A percentile compares a stretch with the other conserved stretches of the same genome.
Evolutionary conservation across 2,797 vertebrate genomes (phyloP).

Genomic region (Eulemur mongoz): DNA sequence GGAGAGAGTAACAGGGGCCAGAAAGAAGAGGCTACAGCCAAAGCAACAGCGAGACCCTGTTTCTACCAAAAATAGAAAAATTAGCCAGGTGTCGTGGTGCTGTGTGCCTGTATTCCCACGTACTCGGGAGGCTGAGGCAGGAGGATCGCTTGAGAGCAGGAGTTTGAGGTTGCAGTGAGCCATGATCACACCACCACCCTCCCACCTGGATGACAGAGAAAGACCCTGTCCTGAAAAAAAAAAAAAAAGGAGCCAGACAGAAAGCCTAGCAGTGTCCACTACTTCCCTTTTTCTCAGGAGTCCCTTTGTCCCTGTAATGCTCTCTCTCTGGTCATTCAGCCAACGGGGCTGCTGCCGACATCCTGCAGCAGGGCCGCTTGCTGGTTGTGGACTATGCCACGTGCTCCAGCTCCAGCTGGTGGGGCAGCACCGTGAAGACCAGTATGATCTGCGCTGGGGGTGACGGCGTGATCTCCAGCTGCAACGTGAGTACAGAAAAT

Average conservation of each 20-base stretch:
- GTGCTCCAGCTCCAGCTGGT: conserved; percentile 79
- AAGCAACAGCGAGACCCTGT: not conserved
- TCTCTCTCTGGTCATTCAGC: conserved; percentile 73
- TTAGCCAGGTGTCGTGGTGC: not conserved
- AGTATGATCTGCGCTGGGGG: conserved; percentile 84
- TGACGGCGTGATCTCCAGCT: conserved; percentile 82
- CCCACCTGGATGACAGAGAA: not conserved
- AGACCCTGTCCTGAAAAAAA: not conserved
- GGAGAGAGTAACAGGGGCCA: not conserved
- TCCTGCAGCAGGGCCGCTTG: conserved; percentile 83
- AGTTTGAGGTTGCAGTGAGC: not conserved
- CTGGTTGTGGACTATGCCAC: conserved; percentile 82
- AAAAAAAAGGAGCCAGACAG: not conserved
- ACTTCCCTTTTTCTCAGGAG: not conserved
- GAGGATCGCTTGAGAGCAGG: not conserved
- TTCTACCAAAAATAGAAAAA: not conserved
- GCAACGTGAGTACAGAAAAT: conserved; percentile 76
- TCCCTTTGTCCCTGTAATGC: not conserved
- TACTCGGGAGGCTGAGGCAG: not conserved
- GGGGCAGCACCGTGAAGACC: conserved; percentile 79
- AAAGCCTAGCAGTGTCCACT: too few species aligned
- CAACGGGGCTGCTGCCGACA: conserved; percentile 68
- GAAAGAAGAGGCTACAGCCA: not conserved
- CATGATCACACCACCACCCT: not conserved
- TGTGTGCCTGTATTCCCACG: not conserved